Conservation (phyloP, 2,888 invertebrate species). For the Adelphocoris suturalis region DNA sequence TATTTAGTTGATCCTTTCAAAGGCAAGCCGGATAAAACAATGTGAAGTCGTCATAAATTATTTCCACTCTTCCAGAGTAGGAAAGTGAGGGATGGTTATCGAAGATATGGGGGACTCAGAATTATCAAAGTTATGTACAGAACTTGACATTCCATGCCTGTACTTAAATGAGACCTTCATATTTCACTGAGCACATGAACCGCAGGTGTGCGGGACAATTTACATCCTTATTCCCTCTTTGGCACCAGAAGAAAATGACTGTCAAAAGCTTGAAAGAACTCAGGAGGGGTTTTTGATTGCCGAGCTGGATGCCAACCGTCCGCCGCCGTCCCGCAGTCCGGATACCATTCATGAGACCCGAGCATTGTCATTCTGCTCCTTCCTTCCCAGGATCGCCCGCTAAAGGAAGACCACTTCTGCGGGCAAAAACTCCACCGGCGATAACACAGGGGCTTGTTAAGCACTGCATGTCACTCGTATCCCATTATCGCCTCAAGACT, state of each 20-base stretch:
- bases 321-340: constrained; percentile 45
- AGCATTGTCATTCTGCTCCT: constrained; percentile 69
- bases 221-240: constrained; percentile 17
- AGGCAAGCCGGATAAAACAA: too few relatives aligned
- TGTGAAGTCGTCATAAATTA: too few relatives aligned
- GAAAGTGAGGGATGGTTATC: too few relatives aligned
- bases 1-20: not conserved
- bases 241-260: constrained; percentile 27
- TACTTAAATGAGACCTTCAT: not conserved
- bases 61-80: too few relatives aligned
- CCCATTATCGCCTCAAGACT: constrained; percentile 72
- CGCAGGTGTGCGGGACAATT: not conserved
- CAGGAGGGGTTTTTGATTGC: constrained; percentile 59
- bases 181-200: not conserved
- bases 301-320: constrained; percentile 67
- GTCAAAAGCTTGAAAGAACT: constrained; percentile 44
- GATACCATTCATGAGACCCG: constrained; percentile 68
- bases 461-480: constrained; percentile 71
- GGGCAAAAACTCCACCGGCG: constrained; percentile 55
- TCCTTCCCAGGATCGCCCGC: constrained; percentile 52
- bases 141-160: not conserved
- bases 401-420: constrained; percentile 66
- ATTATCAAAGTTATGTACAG: not conserved
- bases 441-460: constrained; percentile 66
- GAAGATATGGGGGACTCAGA: too few relatives aligned